Conservation (phyloP, 2,797 vertebrate species). For the Pseudopleuronectes americanus region DNA sequence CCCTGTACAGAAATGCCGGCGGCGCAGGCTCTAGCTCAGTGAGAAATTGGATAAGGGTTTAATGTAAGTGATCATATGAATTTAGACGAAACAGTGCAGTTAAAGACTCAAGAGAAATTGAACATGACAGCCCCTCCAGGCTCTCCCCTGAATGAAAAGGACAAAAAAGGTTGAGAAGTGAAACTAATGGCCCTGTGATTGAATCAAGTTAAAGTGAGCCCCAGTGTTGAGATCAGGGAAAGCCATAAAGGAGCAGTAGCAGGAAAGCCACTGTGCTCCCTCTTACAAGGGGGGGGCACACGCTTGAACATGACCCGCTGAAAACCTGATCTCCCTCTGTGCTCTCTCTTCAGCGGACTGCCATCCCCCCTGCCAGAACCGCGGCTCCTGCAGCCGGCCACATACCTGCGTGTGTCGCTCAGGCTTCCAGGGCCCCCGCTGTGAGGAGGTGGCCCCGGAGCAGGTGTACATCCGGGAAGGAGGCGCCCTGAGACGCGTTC, state of each 20-base stretch:
- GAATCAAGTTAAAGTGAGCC: slow-evolving; percentile 66
- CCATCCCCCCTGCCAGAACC: slow-evolving; percentile 94
- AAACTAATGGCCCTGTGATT: slow-evolving; percentile 72
- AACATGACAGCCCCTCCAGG: slow-evolving; percentile 67
- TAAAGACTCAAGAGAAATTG: slow-evolving; percentile 63
- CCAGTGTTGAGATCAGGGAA: slow-evolving; percentile 54
- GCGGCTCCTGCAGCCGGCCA: slow-evolving; percentile 94
- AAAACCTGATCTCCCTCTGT: slow-evolving; percentile 66
- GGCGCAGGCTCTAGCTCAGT: slow-evolving; percentile 47
- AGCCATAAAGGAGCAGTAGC: slow-evolving; percentile 22
- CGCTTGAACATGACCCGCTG: slow-evolving; percentile 58
- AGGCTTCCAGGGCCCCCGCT: slow-evolving; percentile 90
- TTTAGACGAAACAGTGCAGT: slow-evolving; percentile 68
- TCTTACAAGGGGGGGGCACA: slow-evolving; percentile 38
- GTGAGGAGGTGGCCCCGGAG: slow-evolving; percentile 91
- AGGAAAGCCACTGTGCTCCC: slow-evolving; percentile 46
- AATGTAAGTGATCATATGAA: slow-evolving; percentile 65
- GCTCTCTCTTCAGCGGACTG: slow-evolving; percentile 89
- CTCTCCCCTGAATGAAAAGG: slow-evolving; percentile 49
- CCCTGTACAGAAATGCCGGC: slow-evolving; percentile 32
- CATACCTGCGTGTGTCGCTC: slow-evolving; percentile 95
- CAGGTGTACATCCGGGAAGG: slow-evolving; percentile 90
- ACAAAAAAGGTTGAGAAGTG: slow-evolving; percentile 54
- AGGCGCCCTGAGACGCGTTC: slow-evolving; percentile 78
- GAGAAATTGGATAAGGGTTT: slow-evolving; percentile 68